Evolutionary conservation across 2,888 invertebrate species (phyloP).

Genomic region (Macrophya annulata): DNA sequence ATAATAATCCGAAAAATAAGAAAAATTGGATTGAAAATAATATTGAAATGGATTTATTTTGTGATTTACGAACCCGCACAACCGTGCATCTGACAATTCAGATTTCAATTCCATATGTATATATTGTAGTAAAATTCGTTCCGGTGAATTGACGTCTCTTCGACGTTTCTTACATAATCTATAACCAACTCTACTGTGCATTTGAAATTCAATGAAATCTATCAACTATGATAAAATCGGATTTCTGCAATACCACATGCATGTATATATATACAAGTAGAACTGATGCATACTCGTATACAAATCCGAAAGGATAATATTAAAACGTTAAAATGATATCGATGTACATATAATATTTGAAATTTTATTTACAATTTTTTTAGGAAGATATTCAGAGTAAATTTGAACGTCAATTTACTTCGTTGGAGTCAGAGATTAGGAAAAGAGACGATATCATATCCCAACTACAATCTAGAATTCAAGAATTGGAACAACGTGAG

Average conservation of each 20-base stretch:
- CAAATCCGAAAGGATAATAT: too few relatives aligned
- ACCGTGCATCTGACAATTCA: not conserved
- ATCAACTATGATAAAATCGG: not conserved
- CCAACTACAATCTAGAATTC: conserved; percentile 88
- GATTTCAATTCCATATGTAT: not conserved
- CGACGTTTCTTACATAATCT: not conserved
- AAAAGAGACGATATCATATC: conserved; percentile 91
- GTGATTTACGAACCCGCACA: not conserved
- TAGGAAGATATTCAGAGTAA: conserved; percentile 80
- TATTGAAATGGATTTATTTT: not conserved
- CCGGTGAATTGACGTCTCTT: not conserved
- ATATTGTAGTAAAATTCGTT: not conserved
- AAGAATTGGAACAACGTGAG: conserved; percentile 83
- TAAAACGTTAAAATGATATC: too few relatives aligned
- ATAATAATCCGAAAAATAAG: not conserved
- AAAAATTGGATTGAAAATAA: not conserved
- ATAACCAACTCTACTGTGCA: not conserved
- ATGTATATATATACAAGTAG: too few relatives aligned
- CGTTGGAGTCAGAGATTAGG: conserved; percentile 90
- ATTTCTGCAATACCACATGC: too few relatives aligned
- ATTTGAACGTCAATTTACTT: conserved; percentile 84
- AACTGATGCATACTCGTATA: too few relatives aligned
- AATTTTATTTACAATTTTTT: conserved; percentile 55
- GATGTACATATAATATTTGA: not conserved
- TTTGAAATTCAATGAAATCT: not conserved